Percentiles rank a stretch among this genome's conserved stretches.
Evolutionary conservation across 2,888 invertebrate genomes (phyloP).

Genomic region (Eugnorisma glareosa): DNA sequence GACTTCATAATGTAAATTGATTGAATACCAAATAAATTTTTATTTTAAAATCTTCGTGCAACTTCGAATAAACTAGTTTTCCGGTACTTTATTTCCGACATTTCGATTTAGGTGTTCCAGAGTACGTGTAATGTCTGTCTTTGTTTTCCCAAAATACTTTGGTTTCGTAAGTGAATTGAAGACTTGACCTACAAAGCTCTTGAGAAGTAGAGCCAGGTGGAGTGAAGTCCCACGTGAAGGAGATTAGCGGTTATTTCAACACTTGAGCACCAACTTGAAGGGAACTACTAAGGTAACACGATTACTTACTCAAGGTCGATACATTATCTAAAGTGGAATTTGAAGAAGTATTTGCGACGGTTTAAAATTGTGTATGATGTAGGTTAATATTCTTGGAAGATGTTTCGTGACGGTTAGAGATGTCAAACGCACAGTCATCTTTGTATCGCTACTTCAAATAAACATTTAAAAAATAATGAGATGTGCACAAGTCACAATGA

Average conservation of each 20-base stretch:
- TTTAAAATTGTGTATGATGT: neutral
- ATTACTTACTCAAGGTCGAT: neutral
- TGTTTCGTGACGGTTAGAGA: neutral
- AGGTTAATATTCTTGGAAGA: neutral
- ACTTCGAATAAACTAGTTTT: too few species aligned
- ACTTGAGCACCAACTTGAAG: constrained; percentile 16
- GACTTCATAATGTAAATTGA: neutral
- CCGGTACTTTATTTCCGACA: neutral
- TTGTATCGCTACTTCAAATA: too few species aligned
- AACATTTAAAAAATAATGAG: too few species aligned
- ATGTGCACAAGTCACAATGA: too few species aligned
- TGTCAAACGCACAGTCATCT: neutral
- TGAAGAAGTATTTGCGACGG: neutral
- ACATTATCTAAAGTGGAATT: neutral
- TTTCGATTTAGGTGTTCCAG: neutral
- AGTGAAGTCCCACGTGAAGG: constrained; percentile 8
- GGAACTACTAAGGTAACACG: constrained; percentile 14
- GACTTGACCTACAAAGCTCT: neutral
- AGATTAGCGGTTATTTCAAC: constrained; percentile 38
- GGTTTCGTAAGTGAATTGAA: neutral
- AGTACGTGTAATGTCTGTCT: neutral
- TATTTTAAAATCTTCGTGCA: too few species aligned
- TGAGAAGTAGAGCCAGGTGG: constrained; percentile 21
- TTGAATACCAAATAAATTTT: neutral
- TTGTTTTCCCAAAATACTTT: neutral